phyloP scores from a whole-genome alignment of 2,797 vertebrate species.

The Hemitrygon akajei region DNA sequence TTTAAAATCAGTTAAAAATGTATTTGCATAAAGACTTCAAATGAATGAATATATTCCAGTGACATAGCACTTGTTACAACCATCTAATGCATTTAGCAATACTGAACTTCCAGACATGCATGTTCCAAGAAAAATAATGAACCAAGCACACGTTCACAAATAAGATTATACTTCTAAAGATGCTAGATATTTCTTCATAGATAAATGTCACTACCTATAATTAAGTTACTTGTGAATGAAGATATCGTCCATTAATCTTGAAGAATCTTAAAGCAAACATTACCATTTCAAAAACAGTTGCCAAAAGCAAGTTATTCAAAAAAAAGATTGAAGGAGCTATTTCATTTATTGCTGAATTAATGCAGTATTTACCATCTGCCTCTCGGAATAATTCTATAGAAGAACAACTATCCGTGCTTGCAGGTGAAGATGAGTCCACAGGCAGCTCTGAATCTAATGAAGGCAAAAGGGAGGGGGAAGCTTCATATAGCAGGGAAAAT shows the following conservation, averaged over 20 bases:
- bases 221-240: not conserved
- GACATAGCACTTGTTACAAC: no score
- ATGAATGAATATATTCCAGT: no score
- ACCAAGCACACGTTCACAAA: not conserved
- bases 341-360: not conserved
- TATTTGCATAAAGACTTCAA: no score
- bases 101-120: not conserved
- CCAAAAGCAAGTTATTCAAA: not conserved
- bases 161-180: not conserved
- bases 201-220: not conserved
- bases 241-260: not conserved
- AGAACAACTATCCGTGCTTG: constrained; percentile 48
- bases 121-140: not conserved
- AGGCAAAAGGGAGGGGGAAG: constrained; percentile 54
- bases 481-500: constrained; percentile 54
- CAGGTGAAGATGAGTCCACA: constrained; percentile 37
- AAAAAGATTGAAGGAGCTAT: not conserved
- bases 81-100: no score
- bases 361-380: constrained; percentile 46
- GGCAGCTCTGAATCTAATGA: constrained; percentile 51
- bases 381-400: constrained; percentile 75
- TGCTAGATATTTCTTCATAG: not conserved
- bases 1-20: no score
- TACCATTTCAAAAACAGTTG: not conserved
- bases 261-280: not conserved